Evolutionary conservation across 2,113 vertebrate species (phyloP).

Genomic region (Bettongia penicillata): DNA sequence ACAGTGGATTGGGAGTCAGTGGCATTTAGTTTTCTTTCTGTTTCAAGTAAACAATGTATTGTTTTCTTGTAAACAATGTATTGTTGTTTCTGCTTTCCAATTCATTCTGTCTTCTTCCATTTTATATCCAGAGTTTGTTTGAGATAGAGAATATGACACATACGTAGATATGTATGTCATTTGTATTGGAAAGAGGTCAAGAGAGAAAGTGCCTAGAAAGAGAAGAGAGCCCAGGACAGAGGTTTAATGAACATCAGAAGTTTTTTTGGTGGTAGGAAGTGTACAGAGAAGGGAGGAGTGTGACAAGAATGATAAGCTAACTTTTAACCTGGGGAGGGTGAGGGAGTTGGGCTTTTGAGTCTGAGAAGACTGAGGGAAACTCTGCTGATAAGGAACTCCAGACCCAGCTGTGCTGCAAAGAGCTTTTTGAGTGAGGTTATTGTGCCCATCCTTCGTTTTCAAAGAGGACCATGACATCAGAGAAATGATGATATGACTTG

Average conservation of each 20-base stretch:
- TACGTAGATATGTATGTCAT: neutral
- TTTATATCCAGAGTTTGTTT: neutral
- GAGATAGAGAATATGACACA: neutral
- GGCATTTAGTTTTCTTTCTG: neutral
- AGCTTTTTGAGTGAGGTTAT: too few relatives aligned
- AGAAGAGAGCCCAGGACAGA: neutral
- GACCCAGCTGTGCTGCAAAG: too few relatives aligned
- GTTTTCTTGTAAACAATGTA: neutral
- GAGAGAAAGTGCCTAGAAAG: neutral
- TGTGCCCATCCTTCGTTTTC: too few relatives aligned
- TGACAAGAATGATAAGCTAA: neutral
- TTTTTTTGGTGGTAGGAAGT: neutral
- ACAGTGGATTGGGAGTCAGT: neutral
- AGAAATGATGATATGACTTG: too few relatives aligned
- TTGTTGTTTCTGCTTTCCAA: neutral
- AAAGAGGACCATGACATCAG: too few relatives aligned
- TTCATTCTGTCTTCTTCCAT: neutral
- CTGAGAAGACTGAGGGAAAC: too few relatives aligned
- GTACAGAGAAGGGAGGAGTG: neutral
- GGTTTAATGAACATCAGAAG: too few relatives aligned
- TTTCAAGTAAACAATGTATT: too few relatives aligned
- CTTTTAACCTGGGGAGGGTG: too few relatives aligned
- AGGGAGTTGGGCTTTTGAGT: too few relatives aligned
- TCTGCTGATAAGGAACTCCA: too few relatives aligned
- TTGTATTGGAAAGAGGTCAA: neutral